Evolutionary conservation across 2,888 invertebrate species (phyloP), one percentile per base, ranked within the genome.

Genomic region (Meteorus cinctellus): DNA sequence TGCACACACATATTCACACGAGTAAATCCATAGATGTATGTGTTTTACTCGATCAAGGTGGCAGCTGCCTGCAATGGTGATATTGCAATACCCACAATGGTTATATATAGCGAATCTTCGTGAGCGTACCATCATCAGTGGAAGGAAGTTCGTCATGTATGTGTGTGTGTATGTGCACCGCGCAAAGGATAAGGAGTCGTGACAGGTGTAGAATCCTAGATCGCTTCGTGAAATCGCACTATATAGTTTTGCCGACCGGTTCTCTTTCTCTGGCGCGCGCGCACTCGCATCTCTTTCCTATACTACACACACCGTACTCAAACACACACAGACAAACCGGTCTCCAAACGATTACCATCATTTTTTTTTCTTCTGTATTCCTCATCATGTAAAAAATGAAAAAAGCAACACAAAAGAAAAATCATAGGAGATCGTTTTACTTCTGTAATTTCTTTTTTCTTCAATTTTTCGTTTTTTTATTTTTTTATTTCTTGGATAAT

Each of bases 161-260:
- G n/a, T 48, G 48, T 48, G 16, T 48, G 14, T 48, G 48, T 48
- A 16, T 41, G 41, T 41, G 12, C 41, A 41, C 36, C 48, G 31
- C 65, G 65, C 48, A 65, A 59, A 73, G 73, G 66, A 67, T 65
- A 65, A 73, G 19, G 59, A 73, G 59, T 59, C 55, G 62, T 55
- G 73, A 73, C 73, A 73, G 73, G 73, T 72, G 72, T 62, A 72
- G 63, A 51, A 63, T 63, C 72, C 45, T 72, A 72, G 72, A 72
- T 72, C 72, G 72, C 31, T 41, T 62, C n/a, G 63, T 48, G 63
- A 72, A 72, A 63, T 72, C 72, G 41, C 41, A 36, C 36, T 65
- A 34, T 34, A 65, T 19, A 41, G 65, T 62, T 55, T 55, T 19
- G 29, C 34, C 34, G 41, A 36, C 41, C 41, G 19, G 65, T 65